phyloP scores from a whole-genome alignment of 2,113 vertebrate genomes.

The Arizona elegans region DNA sequence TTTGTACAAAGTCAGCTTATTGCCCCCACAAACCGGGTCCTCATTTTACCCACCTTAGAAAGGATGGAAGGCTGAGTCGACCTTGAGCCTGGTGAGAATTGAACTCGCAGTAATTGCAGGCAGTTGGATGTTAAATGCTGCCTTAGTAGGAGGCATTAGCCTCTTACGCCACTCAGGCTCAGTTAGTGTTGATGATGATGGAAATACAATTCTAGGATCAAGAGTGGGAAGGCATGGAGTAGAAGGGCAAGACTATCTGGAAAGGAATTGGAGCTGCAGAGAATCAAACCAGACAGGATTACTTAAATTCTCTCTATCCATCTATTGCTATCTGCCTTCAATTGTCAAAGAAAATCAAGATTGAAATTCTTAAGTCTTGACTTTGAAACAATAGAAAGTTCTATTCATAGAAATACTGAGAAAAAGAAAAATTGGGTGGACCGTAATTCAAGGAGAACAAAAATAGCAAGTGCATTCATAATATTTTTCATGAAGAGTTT shows the following conservation, averaged over 20 bases:
- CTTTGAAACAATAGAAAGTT: not conserved
- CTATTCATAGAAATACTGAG: not conserved
- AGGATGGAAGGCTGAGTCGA: too few species aligned
- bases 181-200: not conserved
- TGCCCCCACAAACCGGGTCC: too few species aligned
- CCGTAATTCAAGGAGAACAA: not conserved
- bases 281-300: not conserved
- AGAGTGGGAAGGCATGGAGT: not conserved
- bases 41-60: too few species aligned
- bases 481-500: not conserved
- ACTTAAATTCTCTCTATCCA: not conserved
- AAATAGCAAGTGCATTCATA: not conserved
- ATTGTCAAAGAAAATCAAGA: not conserved
- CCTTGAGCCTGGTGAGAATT: too few species aligned
- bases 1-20: too few species aligned
- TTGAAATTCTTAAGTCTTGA: not conserved
- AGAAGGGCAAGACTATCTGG: not conserved
- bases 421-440: not conserved
- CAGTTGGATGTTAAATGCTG: too few species aligned
- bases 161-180: too few species aligned
- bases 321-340: not conserved
- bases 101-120: too few species aligned
- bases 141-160: too few species aligned
- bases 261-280: not conserved
- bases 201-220: not conserved